Base-by-base conservation (phyloP, 1,140 invertebrate genomes). In the Daktulosphaira vitifoliae region DNA sequence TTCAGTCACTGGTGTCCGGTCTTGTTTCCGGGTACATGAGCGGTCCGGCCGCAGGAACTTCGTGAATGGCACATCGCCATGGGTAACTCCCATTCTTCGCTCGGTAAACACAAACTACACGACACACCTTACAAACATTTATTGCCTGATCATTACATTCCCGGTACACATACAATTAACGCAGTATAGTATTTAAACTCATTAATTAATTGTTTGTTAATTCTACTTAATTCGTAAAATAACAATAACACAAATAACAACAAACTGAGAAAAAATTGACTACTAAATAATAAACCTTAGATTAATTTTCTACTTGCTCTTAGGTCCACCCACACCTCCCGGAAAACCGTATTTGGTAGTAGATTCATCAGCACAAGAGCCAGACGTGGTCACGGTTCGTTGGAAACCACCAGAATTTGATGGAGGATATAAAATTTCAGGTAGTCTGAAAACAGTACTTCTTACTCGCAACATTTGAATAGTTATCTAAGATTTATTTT, bases 361-460 rank as follows among this genome's bases (percentile, higher is more conserved):
- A 8, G 79, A 79, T n/a, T 75, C 79, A 56, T 79, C 81, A 18
- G 82, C 84, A 22, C 79, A 84, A 26, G 86, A 87, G 70, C 86
- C 89, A 15, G 85, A 90, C 72, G 84, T 92, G n/a, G 85, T 93
- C 2, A 88, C 88, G 22, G 81, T 98, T 54, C 81, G 84, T 68
- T 96, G 93, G 93, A 81, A 83, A 65, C 81, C 86, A 37, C 89
- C 92, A 33, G 74, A 78, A 37, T 82, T 81, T 71, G 90, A 94
- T 77, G 92, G 93, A 26, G 94, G 93, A 22, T 88, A 92, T 7
- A 87, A 90, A 11, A 86, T 98, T 68, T 84, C 84, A 54, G 90
- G 81, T 75, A 69, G 69, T 33, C 13, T 64, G 15, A 33, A 33
- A 33, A 33, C 29, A n/a, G n/a, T n/a, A n/a, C n/a, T n/a, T n/a